phyloP scores from a whole-genome alignment of 2,888 invertebrate species.

The Lycaena phlaeas region DNA sequence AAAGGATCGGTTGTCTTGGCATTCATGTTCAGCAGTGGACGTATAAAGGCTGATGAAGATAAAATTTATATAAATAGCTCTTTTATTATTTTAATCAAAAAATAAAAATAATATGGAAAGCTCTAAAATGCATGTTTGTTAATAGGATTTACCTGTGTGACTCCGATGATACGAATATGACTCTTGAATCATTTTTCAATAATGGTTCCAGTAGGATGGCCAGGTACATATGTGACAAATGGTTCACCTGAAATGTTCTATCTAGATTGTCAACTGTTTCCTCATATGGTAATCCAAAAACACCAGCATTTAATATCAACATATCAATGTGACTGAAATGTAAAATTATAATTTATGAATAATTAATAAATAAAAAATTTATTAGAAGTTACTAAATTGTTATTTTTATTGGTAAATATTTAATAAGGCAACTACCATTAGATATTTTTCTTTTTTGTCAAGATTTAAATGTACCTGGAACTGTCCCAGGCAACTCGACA shows the following conservation, averaged over 20 bases:
- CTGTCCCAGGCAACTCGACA: no score
- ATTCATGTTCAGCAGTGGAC: no score
- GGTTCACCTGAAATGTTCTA: conserved; percentile 89
- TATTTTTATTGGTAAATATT: no score
- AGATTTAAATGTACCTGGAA: no score
- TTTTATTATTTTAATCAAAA: no score
- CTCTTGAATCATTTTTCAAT: conserved; percentile 78
- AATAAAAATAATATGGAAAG: no score
- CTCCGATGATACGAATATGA: conserved; percentile 91
- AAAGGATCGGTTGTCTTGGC: no score
- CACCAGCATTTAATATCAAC: conserved; percentile 86
- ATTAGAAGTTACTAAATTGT: neutral
- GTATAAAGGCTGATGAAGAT: no score
- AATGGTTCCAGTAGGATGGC: conserved; percentile 81
- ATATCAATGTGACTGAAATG: conserved; percentile 77
- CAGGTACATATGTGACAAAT: conserved; percentile 86
- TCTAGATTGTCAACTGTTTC: conserved; percentile 84
- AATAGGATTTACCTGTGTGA: conserved; percentile 89
- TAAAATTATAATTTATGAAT: neutral
- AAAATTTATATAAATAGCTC: no score
- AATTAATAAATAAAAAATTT: neutral
- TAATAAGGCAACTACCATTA: no score
- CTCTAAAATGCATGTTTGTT: no score
- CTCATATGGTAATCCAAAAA: conserved; percentile 81
- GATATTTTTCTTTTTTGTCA: no score